Conservation (phyloP, 2,113 vertebrate genomes). For the Odontesthes bonariensis region DNA sequence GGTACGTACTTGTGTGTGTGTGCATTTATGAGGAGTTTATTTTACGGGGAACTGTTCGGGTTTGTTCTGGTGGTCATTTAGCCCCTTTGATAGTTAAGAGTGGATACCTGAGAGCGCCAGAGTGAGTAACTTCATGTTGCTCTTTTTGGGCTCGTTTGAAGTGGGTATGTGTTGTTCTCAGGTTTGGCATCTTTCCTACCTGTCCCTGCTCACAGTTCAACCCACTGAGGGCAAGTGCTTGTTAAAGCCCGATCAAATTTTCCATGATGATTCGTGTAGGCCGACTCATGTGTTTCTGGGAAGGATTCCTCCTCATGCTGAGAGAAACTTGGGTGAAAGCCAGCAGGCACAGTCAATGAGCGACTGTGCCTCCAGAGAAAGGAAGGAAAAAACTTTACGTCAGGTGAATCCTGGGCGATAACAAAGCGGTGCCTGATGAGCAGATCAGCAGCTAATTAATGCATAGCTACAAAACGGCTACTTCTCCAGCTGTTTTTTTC, state of each 20-base stretch:
- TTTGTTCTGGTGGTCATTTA: conserved; percentile 47
- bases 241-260: conserved; percentile 46
- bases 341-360: conserved; percentile 19
- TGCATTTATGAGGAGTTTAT: conserved; percentile 47
- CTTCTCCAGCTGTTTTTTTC: not conserved
- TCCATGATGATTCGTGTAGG: conserved; percentile 46
- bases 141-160: not conserved
- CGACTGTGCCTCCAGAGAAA: conserved; percentile 3
- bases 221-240: not conserved
- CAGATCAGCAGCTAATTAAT: not conserved
- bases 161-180: not conserved
- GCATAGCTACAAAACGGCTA: not conserved
- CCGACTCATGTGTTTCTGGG: conserved; percentile 36
- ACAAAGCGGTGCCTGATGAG: not conserved
- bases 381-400: not conserved
- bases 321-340: conserved; percentile 35
- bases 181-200: not conserved
- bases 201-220: conserved; percentile 2
- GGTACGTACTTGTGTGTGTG: conserved; percentile 27
- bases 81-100: conserved; percentile 25
- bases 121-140: not conserved
- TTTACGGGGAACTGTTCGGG: conserved; percentile 56
- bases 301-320: conserved; percentile 24
- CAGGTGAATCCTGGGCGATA: not conserved
- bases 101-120: conserved; percentile 1